phyloP scores from a whole-genome alignment of 2,797 vertebrate species.

The Micropoecilia bifurca region DNA sequence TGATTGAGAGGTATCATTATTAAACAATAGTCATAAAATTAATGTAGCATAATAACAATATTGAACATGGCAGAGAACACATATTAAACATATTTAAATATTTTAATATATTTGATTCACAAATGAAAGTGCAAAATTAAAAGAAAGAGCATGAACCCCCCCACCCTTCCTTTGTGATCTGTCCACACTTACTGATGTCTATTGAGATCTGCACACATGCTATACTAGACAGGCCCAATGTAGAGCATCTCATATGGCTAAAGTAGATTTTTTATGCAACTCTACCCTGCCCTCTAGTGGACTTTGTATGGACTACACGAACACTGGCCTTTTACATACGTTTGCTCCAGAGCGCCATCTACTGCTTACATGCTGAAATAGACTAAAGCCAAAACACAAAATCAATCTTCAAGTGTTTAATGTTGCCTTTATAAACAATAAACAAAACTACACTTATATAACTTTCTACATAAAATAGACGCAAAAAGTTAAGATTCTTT shows the following conservation, averaged over 20 bases:
- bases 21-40: neutral
- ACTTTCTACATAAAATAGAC: constrained; percentile 26
- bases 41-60: neutral
- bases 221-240: neutral
- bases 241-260: constrained; percentile 5
- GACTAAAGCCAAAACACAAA: neutral
- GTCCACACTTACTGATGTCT: neutral
- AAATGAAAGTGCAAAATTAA: neutral
- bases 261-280: neutral
- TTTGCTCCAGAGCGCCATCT: constrained; percentile 52
- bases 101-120: neutral
- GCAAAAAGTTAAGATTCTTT: constrained; percentile 21
- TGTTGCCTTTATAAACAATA: constrained; percentile 19
- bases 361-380: constrained; percentile 45
- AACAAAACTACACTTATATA: constrained; percentile 33
- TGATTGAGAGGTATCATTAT: neutral
- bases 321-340: constrained; percentile 15
- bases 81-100: neutral
- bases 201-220: constrained; percentile 3
- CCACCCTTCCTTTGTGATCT: neutral
- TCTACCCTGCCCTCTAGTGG: constrained; percentile 37
- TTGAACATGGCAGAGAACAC: neutral
- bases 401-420: constrained; percentile 28
- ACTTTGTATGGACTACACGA: neutral
- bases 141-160: neutral